Conservation (phyloP, 2,797 vertebrate species). For the Merluccius polli region DNA sequence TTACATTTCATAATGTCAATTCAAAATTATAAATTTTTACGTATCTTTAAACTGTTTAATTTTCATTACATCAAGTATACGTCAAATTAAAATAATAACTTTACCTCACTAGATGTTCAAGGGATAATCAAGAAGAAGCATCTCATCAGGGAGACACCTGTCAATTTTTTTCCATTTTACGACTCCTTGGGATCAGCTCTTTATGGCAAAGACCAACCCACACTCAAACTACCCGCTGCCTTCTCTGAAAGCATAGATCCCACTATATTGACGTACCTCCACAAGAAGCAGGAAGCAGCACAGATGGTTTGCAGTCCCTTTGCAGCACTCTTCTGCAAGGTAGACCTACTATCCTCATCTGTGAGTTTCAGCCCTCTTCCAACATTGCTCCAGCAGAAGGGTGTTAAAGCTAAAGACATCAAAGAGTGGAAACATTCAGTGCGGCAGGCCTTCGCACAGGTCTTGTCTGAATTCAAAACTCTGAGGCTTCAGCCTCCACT, state of each 20-base stretch:
- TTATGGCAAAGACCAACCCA: constrained; percentile 80
- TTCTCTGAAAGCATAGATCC: constrained; percentile 62
- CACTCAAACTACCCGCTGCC: constrained; percentile 71
- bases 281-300: constrained; percentile 38
- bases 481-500: constrained; percentile 41
- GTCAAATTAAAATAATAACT: constrained; percentile 3
- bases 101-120: constrained; percentile 66
- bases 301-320: constrained; percentile 61
- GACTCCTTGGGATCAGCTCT: constrained; percentile 74
- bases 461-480: constrained; percentile 67
- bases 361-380: constrained; percentile 69
- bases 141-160: constrained; percentile 54
- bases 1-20: neutral
- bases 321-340: constrained; percentile 63
- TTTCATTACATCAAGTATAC: neutral
- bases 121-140: constrained; percentile 71
- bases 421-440: constrained; percentile 71
- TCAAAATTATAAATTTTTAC: neutral
- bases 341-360: constrained; percentile 47
- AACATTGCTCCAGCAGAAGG: constrained; percentile 63
- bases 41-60: neutral
- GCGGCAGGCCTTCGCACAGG: constrained; percentile 52
- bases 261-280: constrained; percentile 70
- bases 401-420: constrained; percentile 52
- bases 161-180: constrained; percentile 83